Evolutionary conservation across 2,113 vertebrate species (phyloP).

Genomic region (Alexandromys fortis): DNA sequence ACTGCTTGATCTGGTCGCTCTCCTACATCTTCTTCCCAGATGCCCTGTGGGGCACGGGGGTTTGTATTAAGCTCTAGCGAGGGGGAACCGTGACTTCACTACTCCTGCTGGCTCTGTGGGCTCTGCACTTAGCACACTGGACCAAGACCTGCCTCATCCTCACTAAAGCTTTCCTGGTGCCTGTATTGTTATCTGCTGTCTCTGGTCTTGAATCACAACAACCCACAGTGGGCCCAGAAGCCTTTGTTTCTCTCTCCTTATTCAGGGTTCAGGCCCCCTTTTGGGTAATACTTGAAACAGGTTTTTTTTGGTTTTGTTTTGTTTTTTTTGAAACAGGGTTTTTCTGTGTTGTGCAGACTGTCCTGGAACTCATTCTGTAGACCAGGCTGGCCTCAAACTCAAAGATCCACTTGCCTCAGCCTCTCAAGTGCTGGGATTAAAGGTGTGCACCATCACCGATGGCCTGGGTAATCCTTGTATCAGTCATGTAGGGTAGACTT

Average conservation of each 20-base stretch:
- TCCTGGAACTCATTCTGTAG: not conserved
- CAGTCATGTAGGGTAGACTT: not conserved
- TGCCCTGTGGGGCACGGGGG: conserved; percentile 91
- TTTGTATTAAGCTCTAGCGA: conserved; percentile 63
- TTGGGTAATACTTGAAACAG: not conserved
- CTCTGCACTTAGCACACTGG: not conserved
- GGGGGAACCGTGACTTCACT: not conserved
- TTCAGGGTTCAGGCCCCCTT: conserved; percentile 10
- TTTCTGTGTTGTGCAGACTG: not conserved
- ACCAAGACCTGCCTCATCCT: not conserved
- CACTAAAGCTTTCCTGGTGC: conserved; percentile 68
- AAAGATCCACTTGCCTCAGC: not conserved
- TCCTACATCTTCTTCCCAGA: conserved; percentile 95
- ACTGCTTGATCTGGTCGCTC: conserved; percentile 94
- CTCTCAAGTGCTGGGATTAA: not conserved
- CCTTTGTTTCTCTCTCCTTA: not conserved
- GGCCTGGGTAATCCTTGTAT: not conserved
- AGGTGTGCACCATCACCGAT: not conserved
- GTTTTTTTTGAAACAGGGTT: not conserved
- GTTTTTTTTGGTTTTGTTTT: too few relatives aligned
- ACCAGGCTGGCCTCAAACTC: not conserved
- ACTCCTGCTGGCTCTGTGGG: not conserved
- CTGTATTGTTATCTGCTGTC: not conserved
- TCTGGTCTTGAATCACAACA: not conserved
- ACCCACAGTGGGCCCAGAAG: not conserved